A percentile compares a stretch with the other conserved stretches of the same genome.
These are phyloP conservation scores for Coregonus sp. DNA, from an alignment of 2,797 vertebrate genomes.

Conservation along the genomic window DNA sequence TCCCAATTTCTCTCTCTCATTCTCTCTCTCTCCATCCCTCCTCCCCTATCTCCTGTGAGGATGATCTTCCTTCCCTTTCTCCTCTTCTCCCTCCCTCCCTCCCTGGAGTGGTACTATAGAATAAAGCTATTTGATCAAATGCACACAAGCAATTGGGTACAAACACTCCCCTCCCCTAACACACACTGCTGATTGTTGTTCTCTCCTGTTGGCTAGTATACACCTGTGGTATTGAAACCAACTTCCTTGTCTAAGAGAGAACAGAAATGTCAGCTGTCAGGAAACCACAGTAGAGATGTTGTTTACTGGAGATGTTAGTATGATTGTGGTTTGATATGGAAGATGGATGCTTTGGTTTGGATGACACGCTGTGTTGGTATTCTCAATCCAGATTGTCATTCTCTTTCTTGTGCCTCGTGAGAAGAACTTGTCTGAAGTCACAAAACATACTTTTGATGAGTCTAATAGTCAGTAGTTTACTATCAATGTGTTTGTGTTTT, in stretches of 20 bases:
- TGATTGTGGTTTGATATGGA: background rate
- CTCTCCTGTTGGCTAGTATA: background rate
- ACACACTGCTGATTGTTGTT: background rate
- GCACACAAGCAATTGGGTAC: background rate
- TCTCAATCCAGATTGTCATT: background rate
- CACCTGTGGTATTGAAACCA: background rate
- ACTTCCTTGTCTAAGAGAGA: background rate
- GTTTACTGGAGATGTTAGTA: background rate
- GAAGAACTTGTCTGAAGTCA: background rate
- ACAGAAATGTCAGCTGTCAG: background rate
- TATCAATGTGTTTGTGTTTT: conserved; percentile 13
- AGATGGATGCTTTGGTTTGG: background rate
- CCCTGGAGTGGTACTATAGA: background rate
- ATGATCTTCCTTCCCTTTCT: conserved; percentile 5
- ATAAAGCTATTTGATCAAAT: background rate
- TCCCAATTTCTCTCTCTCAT: background rate
- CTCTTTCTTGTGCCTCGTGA: background rate
- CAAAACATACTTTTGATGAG: background rate
- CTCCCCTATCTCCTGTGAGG: background rate
- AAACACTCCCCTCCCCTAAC: background rate
- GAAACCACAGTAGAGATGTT: background rate
- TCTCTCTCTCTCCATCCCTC: background rate
- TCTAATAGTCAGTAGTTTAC: background rate
- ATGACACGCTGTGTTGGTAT: background rate
- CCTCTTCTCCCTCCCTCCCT: background rate